Evolutionary conservation across 2,888 invertebrate species (phyloP), one percentile per base, ranked within the genome.

Genomic region (Hesperia comma): DNA sequence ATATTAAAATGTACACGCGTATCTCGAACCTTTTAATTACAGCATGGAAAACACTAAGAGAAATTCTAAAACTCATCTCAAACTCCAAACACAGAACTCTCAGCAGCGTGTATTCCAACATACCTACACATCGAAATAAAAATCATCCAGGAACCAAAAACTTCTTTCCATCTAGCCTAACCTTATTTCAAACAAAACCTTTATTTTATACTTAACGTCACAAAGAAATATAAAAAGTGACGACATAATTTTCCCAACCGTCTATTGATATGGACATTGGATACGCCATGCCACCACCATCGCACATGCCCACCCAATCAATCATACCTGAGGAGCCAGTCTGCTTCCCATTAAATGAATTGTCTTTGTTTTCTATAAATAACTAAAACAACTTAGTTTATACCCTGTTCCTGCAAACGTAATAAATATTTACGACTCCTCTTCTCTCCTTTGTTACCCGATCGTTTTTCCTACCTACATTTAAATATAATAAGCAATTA

Each of bases 401-500:
- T 64, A 43, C 17, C 10, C 66, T 66, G 43, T 60, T 66, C 66
- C 66, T 66, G 64, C 60, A 43, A 40, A 41, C 53, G 40, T 60
- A 54, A 66, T 66, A 66, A 66, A 66, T 55, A 63, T 63, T 60
- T 19, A 60, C 53, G 53, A 66, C 60, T 53, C 40, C 57, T 21
- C 58, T 60, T 60, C 64, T 66, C n/a, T 33, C 54, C 60, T 66
- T 60, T 66, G 66, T 66, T 54, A 66, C 51, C 15, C 60, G 17
- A 66, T 66, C 54, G 64, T 43, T 40, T 43, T 53, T 53, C 56
- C 56, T 17, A 46, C 17, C n/a, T 62, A 69, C 69, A 74, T 74
- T 74, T 74, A 72, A 74, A 73, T 74, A 74, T 73, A 74, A 74
- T 74, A 70, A 68, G 66, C 68, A 63, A 69, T 70, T 73, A 69